These are phyloP conservation scores for Epirrita christyi DNA, from an alignment of 2,888 invertebrate genomes.

Conservation along the genomic window DNA sequence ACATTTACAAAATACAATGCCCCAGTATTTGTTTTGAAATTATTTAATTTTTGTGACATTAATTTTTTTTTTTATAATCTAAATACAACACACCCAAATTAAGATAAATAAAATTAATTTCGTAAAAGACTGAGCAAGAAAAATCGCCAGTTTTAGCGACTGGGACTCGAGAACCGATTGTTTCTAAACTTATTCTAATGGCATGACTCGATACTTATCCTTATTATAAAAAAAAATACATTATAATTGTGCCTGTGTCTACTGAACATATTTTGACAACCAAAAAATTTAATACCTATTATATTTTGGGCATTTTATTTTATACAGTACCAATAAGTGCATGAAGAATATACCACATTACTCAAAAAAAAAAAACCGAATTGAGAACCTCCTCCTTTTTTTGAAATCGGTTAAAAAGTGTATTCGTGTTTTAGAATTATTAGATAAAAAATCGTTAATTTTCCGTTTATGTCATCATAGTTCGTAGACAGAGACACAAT, in stretches of 20 bases:
- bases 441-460: too few relatives aligned
- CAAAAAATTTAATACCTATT: background rate
- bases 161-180: slow-evolving; percentile 31
- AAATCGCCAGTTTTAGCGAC: background rate
- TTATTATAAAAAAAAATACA: slow-evolving; percentile 60
- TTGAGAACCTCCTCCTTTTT: too few relatives aligned
- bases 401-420: too few relatives aligned
- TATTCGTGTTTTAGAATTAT: too few relatives aligned
- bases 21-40: background rate
- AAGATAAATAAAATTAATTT: background rate
- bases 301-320: too few relatives aligned
- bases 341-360: too few relatives aligned
- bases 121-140: background rate
- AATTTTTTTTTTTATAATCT: background rate
- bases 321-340: too few relatives aligned
- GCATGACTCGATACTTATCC: slow-evolving; percentile 79
- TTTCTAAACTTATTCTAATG: slow-evolving; percentile 65
- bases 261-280: slow-evolving; percentile 2
- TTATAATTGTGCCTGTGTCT: slow-evolving; percentile 25
- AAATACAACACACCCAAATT: background rate
- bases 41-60: background rate
- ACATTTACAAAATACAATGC: background rate
- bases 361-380: too few relatives aligned
- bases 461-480: background rate
- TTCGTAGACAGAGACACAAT: slow-evolving; percentile 41